A percentile compares a stretch with the other conserved stretches of the same genome.
Conservation (phyloP, 2,888 invertebrate genomes). For the Polyommatus icarus region DNA sequence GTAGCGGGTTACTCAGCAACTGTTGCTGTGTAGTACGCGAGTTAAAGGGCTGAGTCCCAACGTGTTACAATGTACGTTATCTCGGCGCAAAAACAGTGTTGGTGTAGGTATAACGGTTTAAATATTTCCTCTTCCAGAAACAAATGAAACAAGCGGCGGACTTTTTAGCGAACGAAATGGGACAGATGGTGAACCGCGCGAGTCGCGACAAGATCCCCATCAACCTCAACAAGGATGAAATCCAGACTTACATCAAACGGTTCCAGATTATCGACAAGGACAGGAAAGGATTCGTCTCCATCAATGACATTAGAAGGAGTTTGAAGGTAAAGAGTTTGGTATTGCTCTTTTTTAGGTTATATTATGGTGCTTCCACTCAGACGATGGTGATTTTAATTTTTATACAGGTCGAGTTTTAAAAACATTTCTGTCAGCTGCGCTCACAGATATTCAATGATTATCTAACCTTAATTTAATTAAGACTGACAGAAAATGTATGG, state of each 20-base stretch:
- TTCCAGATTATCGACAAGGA: constrained; percentile 98
- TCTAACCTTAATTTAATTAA: too few species aligned
- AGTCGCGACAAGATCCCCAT: constrained; percentile 94
- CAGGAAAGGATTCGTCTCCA: constrained; percentile 98
- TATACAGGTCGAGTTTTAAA: too few species aligned
- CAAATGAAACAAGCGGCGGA: constrained; percentile 90
- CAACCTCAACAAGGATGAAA: constrained; percentile 95
- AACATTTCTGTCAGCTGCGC: too few species aligned
- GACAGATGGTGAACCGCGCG: constrained; percentile 93
- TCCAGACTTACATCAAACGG: constrained; percentile 94
- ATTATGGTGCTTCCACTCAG: neutral
- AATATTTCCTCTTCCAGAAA: constrained; percentile 70
- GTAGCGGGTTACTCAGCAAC: too few species aligned
- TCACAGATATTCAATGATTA: too few species aligned
- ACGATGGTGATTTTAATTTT: neutral
- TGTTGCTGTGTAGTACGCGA: too few species aligned
- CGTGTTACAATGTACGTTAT: too few species aligned
- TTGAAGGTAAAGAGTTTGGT: constrained; percentile 87
- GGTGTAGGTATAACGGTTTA: neutral
- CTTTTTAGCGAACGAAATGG: constrained; percentile 98
- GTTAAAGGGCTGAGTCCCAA: too few species aligned
- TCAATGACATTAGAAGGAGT: constrained; percentile 97
- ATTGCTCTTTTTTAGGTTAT: neutral
- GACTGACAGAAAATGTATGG: too few species aligned
- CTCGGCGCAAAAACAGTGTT: too few species aligned